Percentiles rank a stretch among this genome's conserved stretches.
These are phyloP conservation scores for Tribolium madens DNA, from an alignment of 1,140 invertebrate genomes.

Conservation along the genomic window DNA sequence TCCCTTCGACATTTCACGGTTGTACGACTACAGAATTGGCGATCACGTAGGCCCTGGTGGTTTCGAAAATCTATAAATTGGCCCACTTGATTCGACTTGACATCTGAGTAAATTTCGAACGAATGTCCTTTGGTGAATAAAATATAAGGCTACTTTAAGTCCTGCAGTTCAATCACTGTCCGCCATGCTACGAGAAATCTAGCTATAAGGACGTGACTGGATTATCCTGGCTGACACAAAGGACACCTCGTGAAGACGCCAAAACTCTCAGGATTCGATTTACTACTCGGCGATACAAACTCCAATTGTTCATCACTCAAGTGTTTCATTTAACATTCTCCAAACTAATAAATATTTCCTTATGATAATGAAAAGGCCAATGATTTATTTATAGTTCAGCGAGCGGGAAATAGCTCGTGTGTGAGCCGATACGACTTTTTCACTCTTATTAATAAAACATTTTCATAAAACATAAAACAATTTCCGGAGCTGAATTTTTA, in stretches of 20 bases:
- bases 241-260: slow-evolving; percentile 51
- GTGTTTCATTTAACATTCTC: neutral
- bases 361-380: slow-evolving; percentile 5
- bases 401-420: slow-evolving; percentile 17
- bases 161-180: slow-evolving; percentile 59
- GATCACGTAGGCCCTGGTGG: slow-evolving; percentile 41
- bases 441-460: slow-evolving; percentile 23
- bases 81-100: slow-evolving; percentile 55
- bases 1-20: slow-evolving; percentile 30
- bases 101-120: slow-evolving; percentile 56
- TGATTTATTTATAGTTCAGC: slow-evolving; percentile 14
- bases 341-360: slow-evolving; percentile 24
- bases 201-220: slow-evolving; percentile 56
- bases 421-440: slow-evolving; percentile 13
- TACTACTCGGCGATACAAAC: slow-evolving; percentile 53
- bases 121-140: slow-evolving; percentile 58
- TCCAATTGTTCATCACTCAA: slow-evolving; percentile 21
- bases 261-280: slow-evolving; percentile 40
- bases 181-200: slow-evolving; percentile 53
- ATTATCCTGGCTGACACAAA: slow-evolving; percentile 53
- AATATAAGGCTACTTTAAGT: slow-evolving; percentile 57
- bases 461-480: slow-evolving; percentile 20
- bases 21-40: slow-evolving; percentile 23
- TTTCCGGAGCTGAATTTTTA: slow-evolving; percentile 6
- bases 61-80: slow-evolving; percentile 53